Evolutionary conservation across 1,140 invertebrate species (phyloP), one percentile per base, ranked within the genome.

Genomic region (Drosophila ironensis): DNA sequence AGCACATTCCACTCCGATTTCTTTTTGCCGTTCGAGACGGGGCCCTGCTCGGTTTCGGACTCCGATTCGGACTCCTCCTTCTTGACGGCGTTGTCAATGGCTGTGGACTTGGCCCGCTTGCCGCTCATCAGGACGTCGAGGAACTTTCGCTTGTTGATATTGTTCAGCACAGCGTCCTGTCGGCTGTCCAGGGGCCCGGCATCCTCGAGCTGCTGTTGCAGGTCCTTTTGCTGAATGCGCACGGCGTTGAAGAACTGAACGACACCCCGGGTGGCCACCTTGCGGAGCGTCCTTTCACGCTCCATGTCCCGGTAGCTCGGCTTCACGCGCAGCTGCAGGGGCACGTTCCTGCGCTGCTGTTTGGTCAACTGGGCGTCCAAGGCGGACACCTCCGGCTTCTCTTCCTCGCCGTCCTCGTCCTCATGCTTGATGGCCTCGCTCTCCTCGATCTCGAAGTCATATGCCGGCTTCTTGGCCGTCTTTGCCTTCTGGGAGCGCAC

Each of bases 181-280:
- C 96, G 96, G 30, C 93, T 91, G 90, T 96, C 95, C 20, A 96
- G 92, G n/a, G 94, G 92, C 20, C 95, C 95, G 40, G 93, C 95
- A 57, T 93, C 91, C 33, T 93, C 91, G 57, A 97, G 88, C 90
- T 96, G 94, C 45, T 93, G 92, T 44, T 95, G 92, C 42, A 97
- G 91, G 44, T 93, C 92, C 88, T 94, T 95, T 89, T 98, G 96
- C 90, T 98, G 97, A 70, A 94, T 92, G 82, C 92, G 93, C 0
- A 98, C 97, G 16, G 96, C 95, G 92, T 98, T 98, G 71, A 98
- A 98, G 66, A 98, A 91, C 89, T 97, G 96, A 0, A 98, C 96
- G 3, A 98, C 96, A 84, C 97, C 97, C 88, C 95, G 97, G 52
- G 96, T 97, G 11, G 96, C 96, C 72, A 97, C 96, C 92, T 95